phyloP scores from a whole-genome alignment of 1,140 invertebrate species.

The Campoletis sonorensis region DNA sequence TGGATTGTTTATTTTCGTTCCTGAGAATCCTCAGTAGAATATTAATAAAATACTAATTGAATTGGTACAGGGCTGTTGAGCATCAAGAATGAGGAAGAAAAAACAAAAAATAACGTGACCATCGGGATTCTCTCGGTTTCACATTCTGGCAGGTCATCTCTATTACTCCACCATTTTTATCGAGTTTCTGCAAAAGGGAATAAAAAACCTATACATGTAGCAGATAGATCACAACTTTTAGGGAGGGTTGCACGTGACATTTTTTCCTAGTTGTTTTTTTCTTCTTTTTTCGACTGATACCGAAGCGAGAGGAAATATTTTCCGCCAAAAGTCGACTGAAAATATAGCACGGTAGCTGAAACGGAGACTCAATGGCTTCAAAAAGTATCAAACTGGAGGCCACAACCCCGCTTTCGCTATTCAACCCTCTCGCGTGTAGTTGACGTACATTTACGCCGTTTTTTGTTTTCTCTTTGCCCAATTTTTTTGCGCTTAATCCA shows the following conservation, averaged over 20 bases:
- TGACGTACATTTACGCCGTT: neutral
- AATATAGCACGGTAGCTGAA: neutral
- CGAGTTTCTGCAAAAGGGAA: neutral
- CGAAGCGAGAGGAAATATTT: conserved; percentile 25
- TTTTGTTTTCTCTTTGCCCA: neutral
- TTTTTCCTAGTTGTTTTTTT: conserved; percentile 18
- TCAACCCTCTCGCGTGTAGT: neutral
- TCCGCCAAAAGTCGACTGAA: neutral
- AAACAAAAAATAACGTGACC: neutral
- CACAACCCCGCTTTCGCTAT: neutral
- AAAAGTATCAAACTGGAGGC: conserved; percentile 5
- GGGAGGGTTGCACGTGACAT: conserved; percentile 14
- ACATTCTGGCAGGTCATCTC: neutral
- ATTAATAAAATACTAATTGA: too few species aligned
- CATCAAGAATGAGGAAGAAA: neutral
- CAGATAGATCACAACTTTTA: neutral
- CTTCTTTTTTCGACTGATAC: neutral
- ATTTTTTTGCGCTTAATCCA: conserved; percentile 17
- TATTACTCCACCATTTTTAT: conserved; percentile 17
- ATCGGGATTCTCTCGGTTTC: neutral
- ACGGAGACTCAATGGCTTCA: neutral
- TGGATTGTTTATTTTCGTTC: too few species aligned
- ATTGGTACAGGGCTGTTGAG: neutral
- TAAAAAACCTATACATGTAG: conserved; percentile 11
- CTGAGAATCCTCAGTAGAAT: too few species aligned